Evolutionary conservation across 2,113 vertebrate species (phyloP).

Genomic region (Xerus inauris): DNA sequence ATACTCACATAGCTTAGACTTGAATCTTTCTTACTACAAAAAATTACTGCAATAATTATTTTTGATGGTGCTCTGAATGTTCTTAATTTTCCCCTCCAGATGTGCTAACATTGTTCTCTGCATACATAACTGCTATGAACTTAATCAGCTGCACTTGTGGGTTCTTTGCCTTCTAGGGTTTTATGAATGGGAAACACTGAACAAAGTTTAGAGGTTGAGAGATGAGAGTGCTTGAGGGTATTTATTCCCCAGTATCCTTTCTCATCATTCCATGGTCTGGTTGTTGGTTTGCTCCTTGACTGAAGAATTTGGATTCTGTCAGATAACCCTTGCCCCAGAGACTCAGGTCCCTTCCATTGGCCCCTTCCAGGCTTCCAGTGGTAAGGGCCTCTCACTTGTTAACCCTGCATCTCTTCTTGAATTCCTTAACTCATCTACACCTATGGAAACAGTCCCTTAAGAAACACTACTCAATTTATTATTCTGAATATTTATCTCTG

Average conservation of each 20-base stretch:
- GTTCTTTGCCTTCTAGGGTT: not conserved
- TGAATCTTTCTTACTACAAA: not conserved
- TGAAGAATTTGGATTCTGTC: too few species aligned
- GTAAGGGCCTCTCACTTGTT: not conserved
- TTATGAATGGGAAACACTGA: not conserved
- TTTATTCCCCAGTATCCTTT: not conserved
- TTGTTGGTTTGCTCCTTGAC: not conserved
- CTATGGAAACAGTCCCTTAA: not conserved
- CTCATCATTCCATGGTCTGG: too few species aligned
- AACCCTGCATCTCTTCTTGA: not conserved
- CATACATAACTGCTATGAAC: not conserved
- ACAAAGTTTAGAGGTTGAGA: not conserved
- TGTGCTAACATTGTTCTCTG: not conserved
- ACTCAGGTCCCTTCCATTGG: not conserved
- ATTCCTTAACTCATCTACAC: not conserved
- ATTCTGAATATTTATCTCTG: not conserved
- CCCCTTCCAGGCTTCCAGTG: not conserved
- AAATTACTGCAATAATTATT: not conserved
- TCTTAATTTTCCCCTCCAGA: not conserved
- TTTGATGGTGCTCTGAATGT: not conserved
- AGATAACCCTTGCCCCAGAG: not conserved
- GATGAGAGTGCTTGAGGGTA: rapidly evolving
- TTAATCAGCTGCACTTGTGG: not conserved
- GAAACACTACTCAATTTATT: not conserved
- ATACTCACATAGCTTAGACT: not conserved